phyloP scores from a whole-genome alignment of 2,113 vertebrate genomes.

The Muntiacus muntjak region DNA sequence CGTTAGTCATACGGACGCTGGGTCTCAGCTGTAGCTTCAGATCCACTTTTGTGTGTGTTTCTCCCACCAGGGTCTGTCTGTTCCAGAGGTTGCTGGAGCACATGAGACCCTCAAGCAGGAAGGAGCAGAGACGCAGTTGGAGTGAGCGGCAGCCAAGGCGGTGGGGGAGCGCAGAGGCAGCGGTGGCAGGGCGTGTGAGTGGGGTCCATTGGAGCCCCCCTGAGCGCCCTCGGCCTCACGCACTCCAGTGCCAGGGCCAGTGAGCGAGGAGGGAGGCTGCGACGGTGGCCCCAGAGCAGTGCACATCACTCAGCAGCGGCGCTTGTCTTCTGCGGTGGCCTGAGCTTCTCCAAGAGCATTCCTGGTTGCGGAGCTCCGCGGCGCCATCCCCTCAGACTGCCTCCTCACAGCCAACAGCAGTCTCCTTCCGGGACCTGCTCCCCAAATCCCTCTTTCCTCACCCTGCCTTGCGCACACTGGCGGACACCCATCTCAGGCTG shows the following conservation, averaged over 20 bases:
- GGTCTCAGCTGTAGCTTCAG: background rate
- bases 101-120: background rate
- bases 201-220: background rate
- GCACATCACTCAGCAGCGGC: background rate
- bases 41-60: background rate
- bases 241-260: background rate
- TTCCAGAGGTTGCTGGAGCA: background rate
- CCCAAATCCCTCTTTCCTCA: background rate
- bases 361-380: background rate
- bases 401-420: background rate
- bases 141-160: background rate
- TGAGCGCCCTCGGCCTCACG: background rate
- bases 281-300: background rate
- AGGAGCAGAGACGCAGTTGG: background rate
- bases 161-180: background rate
- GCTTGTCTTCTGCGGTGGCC: background rate
- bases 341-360: background rate
- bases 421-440: background rate
- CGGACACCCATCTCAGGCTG: background rate
- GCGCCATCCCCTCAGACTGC: background rate
- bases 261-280: background rate
- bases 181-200: background rate
- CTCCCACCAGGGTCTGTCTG: background rate
- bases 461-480: background rate
- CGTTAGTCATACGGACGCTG: background rate